Conservation (phyloP, 2,888 invertebrate genomes). For the Pollenia griseotomentosa region DNA sequence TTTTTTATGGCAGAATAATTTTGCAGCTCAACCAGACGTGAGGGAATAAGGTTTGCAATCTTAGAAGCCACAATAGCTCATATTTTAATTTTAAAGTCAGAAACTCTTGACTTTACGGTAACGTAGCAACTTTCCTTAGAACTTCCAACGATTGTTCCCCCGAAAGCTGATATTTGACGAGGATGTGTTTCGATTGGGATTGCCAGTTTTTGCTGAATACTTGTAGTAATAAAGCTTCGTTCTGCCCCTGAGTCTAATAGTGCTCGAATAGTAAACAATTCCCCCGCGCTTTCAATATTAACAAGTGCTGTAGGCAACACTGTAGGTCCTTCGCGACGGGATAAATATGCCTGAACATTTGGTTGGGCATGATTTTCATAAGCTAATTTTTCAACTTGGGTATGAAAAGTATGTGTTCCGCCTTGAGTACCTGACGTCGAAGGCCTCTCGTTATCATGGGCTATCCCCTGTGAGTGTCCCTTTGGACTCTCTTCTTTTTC, state of each 20-base stretch:
- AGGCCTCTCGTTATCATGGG: not conserved
- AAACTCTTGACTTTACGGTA: not conserved
- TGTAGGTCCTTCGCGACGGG: not conserved
- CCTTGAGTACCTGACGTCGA: not conserved
- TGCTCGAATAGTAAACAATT: slow-evolving; percentile 4
- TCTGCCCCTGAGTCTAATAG: not conserved
- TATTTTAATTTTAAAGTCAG: not conserved
- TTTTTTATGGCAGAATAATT: not conserved
- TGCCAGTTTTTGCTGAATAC: not conserved
- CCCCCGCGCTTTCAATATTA: not conserved
- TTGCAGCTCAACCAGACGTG: not conserved
- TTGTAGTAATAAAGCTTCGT: not conserved
- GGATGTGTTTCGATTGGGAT: not conserved
- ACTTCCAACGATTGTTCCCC: not conserved
- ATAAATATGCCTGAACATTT: not conserved
- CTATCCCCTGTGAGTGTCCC: not conserved
- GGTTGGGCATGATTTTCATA: not conserved
- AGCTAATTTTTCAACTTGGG: too few species aligned
- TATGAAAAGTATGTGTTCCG: too few species aligned
- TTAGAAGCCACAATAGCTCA: not conserved
- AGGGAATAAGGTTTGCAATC: not conserved
- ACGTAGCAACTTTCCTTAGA: not conserved
- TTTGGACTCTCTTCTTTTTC: not conserved
- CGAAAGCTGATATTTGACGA: not conserved
- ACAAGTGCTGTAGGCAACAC: not conserved